Percentiles rank a stretch among this genome's conserved stretches.
Conservation (phyloP, 1,140 invertebrate genomes). For the Saccostrea echinata region DNA sequence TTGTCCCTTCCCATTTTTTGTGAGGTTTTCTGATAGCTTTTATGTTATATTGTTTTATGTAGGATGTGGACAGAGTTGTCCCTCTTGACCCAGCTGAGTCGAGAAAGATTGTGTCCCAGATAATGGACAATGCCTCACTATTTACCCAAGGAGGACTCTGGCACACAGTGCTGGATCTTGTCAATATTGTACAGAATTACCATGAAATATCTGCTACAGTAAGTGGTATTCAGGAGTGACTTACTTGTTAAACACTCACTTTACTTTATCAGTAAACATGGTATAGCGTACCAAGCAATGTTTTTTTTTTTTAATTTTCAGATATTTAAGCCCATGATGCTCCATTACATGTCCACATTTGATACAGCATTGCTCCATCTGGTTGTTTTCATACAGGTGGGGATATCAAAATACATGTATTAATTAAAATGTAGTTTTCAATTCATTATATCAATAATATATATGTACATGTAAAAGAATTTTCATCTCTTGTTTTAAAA, state of each 20-base stretch:
- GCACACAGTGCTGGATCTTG: constrained; percentile 56
- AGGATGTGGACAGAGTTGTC: constrained; percentile 13
- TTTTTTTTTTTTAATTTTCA: constrained; percentile 40
- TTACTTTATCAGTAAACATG: neutral
- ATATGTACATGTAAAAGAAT: no score
- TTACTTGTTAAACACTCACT: neutral
- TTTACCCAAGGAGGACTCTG: constrained; percentile 62
- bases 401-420: neutral
- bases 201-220: constrained; percentile 63
- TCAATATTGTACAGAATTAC: constrained; percentile 54
- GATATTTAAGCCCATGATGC: constrained; percentile 68
- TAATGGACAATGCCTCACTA: constrained; percentile 65
- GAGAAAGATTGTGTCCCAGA: constrained; percentile 60
- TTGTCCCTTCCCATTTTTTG: neutral
- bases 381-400: constrained; percentile 64
- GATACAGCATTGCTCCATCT: constrained; percentile 63
- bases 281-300: neutral
- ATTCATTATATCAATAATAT: no score
- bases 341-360: constrained; percentile 63
- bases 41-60: neutral
- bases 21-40: neutral
- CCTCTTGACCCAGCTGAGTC: constrained; percentile 53
- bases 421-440: no score
- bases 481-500: no score
- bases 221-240: constrained; percentile 24